Evolutionary conservation across 37 sponge, comb jelly and placozoan genomes (phyloP).

Genomic region (Aplysina aerophoba): DNA sequence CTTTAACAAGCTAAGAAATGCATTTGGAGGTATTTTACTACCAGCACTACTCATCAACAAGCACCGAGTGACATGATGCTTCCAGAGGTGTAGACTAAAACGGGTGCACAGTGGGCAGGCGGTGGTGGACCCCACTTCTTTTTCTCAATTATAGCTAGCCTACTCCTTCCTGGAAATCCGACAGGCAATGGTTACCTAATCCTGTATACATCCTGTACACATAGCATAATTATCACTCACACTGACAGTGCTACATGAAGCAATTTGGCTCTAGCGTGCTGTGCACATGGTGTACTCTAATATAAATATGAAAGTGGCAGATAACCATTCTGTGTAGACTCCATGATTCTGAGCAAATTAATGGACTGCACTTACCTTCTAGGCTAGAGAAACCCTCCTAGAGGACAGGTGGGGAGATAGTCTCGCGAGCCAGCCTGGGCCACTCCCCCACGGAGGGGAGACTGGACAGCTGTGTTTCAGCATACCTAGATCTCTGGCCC

Average conservation of each 20-base stretch:
- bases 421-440: background rate
- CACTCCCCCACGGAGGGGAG: too few relatives aligned
- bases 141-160: background rate
- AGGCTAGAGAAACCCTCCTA: too few relatives aligned
- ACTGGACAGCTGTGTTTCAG: too few relatives aligned
- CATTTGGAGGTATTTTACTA: constrained; percentile 77
- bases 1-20: constrained; percentile 54
- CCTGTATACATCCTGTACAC: too few relatives aligned
- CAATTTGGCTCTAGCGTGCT: too few relatives aligned
- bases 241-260: too few relatives aligned
- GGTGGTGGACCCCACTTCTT: constrained; percentile 5
- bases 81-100: background rate
- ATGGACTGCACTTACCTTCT: background rate
- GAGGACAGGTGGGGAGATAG: background rate
- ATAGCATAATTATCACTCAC: too few relatives aligned
- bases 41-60: constrained; percentile 58
- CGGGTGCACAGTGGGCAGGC: constrained; percentile 11
- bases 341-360: too few relatives aligned
- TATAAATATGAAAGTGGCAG: too few relatives aligned
- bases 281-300: too few relatives aligned
- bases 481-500: background rate
- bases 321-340: too few relatives aligned
- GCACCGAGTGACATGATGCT: constrained; percentile 38
- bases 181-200: too few relatives aligned
- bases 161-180: background rate